phyloP scores from a whole-genome alignment of 2,113 vertebrate species.

The Xenus cinereus region DNA sequence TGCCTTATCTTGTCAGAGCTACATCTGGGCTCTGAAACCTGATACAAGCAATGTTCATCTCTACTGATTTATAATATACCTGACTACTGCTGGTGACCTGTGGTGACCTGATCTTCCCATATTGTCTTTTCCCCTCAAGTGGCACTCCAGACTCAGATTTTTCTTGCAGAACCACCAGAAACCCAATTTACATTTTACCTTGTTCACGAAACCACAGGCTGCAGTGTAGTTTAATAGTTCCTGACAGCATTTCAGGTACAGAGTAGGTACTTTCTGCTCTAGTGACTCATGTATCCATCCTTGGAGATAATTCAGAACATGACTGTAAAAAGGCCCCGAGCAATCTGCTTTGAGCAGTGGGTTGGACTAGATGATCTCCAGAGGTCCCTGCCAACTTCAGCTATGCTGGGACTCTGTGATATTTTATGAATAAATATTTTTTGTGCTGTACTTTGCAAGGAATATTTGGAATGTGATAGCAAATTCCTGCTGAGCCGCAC shows the following conservation, averaged over 20 bases:
- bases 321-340: background rate
- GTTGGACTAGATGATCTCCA: background rate
- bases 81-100: background rate
- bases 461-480: background rate
- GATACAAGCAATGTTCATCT: background rate
- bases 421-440: background rate
- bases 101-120: background rate
- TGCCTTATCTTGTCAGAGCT: background rate
- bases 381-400: background rate
- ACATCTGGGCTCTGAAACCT: background rate
- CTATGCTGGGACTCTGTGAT: background rate
- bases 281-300: background rate
- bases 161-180: background rate
- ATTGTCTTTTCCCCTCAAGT: background rate
- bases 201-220: background rate
- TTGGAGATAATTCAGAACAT: background rate
- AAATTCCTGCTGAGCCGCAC: background rate
- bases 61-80: background rate
- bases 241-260: constrained; percentile 52
- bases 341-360: background rate
- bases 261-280: constrained; percentile 51
- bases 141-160: background rate
- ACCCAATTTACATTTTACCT: background rate
- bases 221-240: constrained; percentile 16
- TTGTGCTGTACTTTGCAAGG: background rate